Conservation (phyloP, 1,140 invertebrate species). For the Drosophila busckii region DNA sequence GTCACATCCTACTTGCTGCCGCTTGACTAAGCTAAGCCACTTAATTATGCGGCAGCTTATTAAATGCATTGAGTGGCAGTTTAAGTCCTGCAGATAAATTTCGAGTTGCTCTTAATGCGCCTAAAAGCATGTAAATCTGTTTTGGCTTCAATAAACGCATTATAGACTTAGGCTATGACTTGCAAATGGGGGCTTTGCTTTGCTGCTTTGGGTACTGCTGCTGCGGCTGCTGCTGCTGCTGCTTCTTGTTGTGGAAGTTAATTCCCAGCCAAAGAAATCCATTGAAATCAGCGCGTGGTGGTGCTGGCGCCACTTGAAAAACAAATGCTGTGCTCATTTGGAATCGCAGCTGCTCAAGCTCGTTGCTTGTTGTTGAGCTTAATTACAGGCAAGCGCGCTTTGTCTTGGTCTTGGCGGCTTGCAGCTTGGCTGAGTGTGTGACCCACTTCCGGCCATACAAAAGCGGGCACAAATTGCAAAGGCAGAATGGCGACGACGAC, state of each 20-base stretch:
- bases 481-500: slow-evolving; percentile 12
- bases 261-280: slow-evolving; percentile 35
- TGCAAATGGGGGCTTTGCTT: no score
- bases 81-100: slow-evolving; percentile 18
- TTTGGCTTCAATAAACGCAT: slow-evolving; percentile 40
- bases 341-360: slow-evolving; percentile 6
- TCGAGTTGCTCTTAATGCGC: slow-evolving; percentile 8
- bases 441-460: slow-evolving; percentile 68
- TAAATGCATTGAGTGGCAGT: slow-evolving; percentile 58
- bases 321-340: slow-evolving; percentile 56
- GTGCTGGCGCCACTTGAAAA: slow-evolving; percentile 38
- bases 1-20: no score
- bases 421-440: slow-evolving; percentile 51
- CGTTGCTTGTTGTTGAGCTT: slow-evolving; percentile 43
- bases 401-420: slow-evolving; percentile 48
- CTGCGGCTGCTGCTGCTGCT: slow-evolving; percentile 1
- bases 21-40: no score
- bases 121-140: slow-evolving; percentile 60
- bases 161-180: slow-evolving; percentile 39
- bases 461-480: slow-evolving; percentile 51
- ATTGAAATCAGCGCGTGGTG: slow-evolving; percentile 11
- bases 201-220: no score
- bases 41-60: slow-evolving; percentile 59
- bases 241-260: slow-evolving; percentile 56
- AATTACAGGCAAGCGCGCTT: slow-evolving; percentile 60